Conservation (phyloP, 2,113 vertebrate species). For the Laticauda colubrina region DNA sequence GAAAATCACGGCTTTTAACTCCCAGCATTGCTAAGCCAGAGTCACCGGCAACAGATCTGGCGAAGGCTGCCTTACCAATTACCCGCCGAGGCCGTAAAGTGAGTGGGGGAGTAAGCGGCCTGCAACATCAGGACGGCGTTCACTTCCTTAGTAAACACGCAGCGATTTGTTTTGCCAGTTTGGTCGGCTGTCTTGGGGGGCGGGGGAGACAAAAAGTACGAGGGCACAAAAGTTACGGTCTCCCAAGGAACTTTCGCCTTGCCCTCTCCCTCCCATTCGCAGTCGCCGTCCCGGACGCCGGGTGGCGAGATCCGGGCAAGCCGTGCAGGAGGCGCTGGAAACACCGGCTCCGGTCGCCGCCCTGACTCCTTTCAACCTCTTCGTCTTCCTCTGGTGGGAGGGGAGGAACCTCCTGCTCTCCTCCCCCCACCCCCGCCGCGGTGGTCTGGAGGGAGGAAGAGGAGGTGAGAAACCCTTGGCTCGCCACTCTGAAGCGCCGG, state of each 20-base stretch:
- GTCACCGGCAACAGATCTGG: not conserved
- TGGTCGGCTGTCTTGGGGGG: not conserved
- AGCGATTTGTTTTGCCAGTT: not conserved
- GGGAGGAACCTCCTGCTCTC: not conserved
- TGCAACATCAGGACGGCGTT: not conserved
- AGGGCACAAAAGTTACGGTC: not conserved
- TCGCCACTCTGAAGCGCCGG: not conserved
- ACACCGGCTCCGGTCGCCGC: not conserved
- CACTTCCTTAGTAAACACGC: not conserved
- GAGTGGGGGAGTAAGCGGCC: not conserved
- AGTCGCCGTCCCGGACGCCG: not conserved
- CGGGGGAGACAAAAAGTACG: not conserved
- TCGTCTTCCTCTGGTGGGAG: not conserved
- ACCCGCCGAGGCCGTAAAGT: not conserved
- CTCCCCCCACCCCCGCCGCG: not conserved
- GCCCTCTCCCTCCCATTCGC: not conserved
- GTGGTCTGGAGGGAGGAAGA: not conserved
- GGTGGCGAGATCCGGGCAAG: not conserved
- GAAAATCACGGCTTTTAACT: not conserved
- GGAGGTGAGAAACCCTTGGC: not conserved
- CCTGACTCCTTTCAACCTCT: not conserved
- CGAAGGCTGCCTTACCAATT: not conserved
- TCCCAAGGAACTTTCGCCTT: not conserved
- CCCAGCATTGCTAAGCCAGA: not conserved
- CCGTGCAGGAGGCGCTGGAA: not conserved